Evolutionary conservation across 2,888 invertebrate species (phyloP), one percentile per base, ranked within the genome.

Genomic region (Lithophane ornitopus): DNA sequence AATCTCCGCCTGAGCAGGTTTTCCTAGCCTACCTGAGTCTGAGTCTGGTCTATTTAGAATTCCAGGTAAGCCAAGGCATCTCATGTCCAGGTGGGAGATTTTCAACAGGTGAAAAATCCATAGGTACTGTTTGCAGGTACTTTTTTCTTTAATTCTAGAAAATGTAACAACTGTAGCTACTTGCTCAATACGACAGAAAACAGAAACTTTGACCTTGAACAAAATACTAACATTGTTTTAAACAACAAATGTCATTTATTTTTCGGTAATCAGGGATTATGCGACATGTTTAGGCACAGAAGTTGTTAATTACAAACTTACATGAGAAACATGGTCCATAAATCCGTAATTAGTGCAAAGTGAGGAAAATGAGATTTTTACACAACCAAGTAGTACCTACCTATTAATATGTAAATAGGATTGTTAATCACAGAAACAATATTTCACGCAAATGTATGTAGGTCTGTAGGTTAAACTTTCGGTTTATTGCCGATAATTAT

Each of bases 381-480:
- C 28, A 54, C 1, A 67, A 66, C 6, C 1, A 58, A 46, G 14
- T 39, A 39, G 6, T n/a, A n/a, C n/a, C n/a, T 68, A 68, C 58
- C n/a, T 70, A 71, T 75, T 77, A 75, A 71, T 74, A 76, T 82
- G 76, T 79, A 54, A 86, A 82, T 85, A 56, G 16, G 52, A 76
- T 70, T 67, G 14, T 74, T 72, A 78, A 80, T 84, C 74, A 76
- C 12, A 26, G 11, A 58, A 73, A 76, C 66, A 49, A 67, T 78
- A 62, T 66, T 73, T 85, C 82, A 80, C 16, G 26, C 22, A 16
- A 80, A 70, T 70, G 54, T 76, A 80, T 75, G 41, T 79, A 79
- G 85, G 80, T 87, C 34, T 86, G 2, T 83, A 70, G 85, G 80
- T 80, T 77, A 86, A 46, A 61, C 14, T 59, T 78, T 61, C 3